Base-by-base conservation (phyloP, 2,888 invertebrate genomes). In the Galeruca laticollis region DNA sequence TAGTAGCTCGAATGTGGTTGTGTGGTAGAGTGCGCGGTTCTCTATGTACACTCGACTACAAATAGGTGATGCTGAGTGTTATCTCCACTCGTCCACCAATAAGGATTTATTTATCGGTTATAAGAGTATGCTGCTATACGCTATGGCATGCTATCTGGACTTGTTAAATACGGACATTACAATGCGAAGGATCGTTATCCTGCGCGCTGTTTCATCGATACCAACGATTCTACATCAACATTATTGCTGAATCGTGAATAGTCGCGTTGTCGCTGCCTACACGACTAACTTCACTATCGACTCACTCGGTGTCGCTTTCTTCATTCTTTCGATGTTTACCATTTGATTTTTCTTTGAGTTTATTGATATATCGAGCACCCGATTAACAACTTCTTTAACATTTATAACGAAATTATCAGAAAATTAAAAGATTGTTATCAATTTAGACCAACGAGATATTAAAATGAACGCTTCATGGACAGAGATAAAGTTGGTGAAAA, bases 121-220 rank as follows among this genome's bases (percentile, higher is more conserved):
- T 67, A 75, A 76, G 77, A 75, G 76, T 75, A 72, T 72, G 74
- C 75, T 76, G 77, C 75, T 76, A 68, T 73, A 71, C 72, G 72
- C 78, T 74, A 76, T 74, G 77, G 79, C 80, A 80, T 79, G 80
- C 81, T 83, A 83, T 83, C 83, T 79, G 76, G 77, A 81, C 83
- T 84, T 84, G 85, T 85, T 84, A 84, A 84, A 84, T 84, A 82
- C 82, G 83, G 82, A 84, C 84, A 84, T 85, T 85, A 85, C 84
- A 84, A 85, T 84, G 83, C 84, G 79, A 79, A 80, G 84, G 84
- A 84, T 85, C 84, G 84, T 85, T 85, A 85, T 85, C 84, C 84
- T 76, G 81, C 79, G 81, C 79, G 78, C 82, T 79, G 82, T 82
- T 81, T 81, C 79, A 84, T 84, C 84, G 84, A 84, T 84, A 82